Conservation (phyloP, 2,797 vertebrate genomes). For the Schizothorax lantsangensis region DNA sequence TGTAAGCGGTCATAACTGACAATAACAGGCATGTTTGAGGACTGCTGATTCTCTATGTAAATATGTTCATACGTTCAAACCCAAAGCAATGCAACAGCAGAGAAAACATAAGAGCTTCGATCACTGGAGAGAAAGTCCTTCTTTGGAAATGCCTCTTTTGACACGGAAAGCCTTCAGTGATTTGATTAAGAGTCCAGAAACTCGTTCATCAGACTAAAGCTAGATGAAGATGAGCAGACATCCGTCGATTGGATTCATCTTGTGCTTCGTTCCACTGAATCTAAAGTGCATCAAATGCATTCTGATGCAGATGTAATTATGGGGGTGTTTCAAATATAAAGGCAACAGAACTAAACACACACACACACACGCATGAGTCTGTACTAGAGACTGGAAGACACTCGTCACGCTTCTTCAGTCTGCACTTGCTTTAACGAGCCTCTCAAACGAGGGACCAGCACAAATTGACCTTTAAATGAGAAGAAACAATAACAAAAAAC, state of each 20-base stretch:
- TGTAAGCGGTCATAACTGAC: conserved; percentile 66
- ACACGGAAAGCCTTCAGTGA: conserved; percentile 34
- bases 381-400: conserved; percentile 44
- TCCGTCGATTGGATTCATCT: conserved; percentile 35
- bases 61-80: conserved; percentile 26
- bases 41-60: not conserved
- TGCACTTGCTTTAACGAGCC: not conserved
- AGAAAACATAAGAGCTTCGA: conserved; percentile 31
- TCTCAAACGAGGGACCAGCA: not conserved
- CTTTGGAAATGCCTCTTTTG: conserved; percentile 67
- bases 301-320: not conserved
- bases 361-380: not conserved
- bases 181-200: conserved; percentile 1
- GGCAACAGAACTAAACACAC: conserved; percentile 34
- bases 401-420: conserved; percentile 52
- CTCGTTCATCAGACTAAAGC: not conserved
- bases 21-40: conserved; percentile 56
- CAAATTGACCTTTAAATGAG: conserved; percentile 66
- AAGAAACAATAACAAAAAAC: conserved; percentile 63
- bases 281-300: not conserved
- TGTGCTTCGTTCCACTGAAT: conserved; percentile 3
- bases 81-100: conserved; percentile 41
- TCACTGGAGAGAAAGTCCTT: conserved; percentile 64
- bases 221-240: not conserved
- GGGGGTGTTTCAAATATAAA: conserved; percentile 10